Conservation (phyloP, 2,888 invertebrate species). For the Pammene aurita region DNA sequence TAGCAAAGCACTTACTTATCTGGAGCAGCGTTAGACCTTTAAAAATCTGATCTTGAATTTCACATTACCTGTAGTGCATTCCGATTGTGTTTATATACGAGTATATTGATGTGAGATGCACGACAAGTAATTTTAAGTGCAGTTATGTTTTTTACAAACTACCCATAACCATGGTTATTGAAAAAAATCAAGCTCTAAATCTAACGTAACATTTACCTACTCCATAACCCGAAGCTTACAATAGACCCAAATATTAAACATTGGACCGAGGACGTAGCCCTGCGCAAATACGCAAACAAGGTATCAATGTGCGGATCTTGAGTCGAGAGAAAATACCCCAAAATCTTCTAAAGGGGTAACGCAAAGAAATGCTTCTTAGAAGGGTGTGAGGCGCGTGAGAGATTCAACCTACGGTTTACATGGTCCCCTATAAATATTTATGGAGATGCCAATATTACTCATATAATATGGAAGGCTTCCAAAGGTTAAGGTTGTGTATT, state of each 20-base stretch:
- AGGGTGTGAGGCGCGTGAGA: conserved; percentile 50
- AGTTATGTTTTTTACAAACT: too few species aligned
- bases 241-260: conserved; percentile 3
- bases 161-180: too few species aligned
- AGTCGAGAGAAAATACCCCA: conserved; percentile 9
- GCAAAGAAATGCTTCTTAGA: conserved; percentile 45
- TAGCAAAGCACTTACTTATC: background rate
- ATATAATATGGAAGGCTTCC: conserved; percentile 48
- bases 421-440: conserved; percentile 63
- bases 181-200: too few species aligned
- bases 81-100: too few species aligned
- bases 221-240: background rate
- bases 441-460: conserved; percentile 45
- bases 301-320: conserved; percentile 20
- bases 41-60: too few species aligned
- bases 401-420: conserved; percentile 57
- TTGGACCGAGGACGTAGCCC: background rate
- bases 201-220: background rate
- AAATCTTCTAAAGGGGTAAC: conserved; percentile 30
- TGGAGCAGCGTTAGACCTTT: too few species aligned
- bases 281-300: conserved; percentile 22
- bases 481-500: conserved; percentile 42
- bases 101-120: too few species aligned
- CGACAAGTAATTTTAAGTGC: too few species aligned
- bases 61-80: too few species aligned